Evolutionary conservation across 2,888 invertebrate species (phyloP).

Genomic region (Mechanitis messenoides): DNA sequence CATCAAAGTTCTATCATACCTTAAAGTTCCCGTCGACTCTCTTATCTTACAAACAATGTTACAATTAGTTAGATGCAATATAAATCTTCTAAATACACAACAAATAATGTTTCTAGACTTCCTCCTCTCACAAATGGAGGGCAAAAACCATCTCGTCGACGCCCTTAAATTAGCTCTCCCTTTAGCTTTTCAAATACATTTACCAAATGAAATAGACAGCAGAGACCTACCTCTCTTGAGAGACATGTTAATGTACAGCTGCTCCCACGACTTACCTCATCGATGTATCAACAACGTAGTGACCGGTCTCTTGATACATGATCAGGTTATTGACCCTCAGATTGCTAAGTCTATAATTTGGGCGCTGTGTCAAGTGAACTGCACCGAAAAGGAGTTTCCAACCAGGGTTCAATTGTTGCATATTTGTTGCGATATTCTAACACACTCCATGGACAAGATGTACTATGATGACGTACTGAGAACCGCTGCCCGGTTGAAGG

Average conservation of each 20-base stretch:
- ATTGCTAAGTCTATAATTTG: constrained; percentile 73
- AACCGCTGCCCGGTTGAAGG: constrained; percentile 67
- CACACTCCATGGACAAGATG: constrained; percentile 59
- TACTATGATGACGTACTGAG: constrained; percentile 68
- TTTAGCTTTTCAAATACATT: constrained; percentile 79
- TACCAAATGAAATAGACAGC: constrained; percentile 75
- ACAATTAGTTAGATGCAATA: constrained; percentile 77
- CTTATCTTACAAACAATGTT: constrained; percentile 79
- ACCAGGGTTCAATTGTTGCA: constrained; percentile 70
- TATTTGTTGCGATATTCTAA: constrained; percentile 68
- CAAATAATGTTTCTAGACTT: constrained; percentile 80
- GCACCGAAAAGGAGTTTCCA: constrained; percentile 51
- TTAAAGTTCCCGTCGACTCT: constrained; percentile 77
- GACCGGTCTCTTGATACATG: constrained; percentile 64
- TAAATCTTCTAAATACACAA: constrained; percentile 77
- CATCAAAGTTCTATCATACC: constrained; percentile 74
- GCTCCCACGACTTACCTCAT: constrained; percentile 67
- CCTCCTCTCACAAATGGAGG: constrained; percentile 68
- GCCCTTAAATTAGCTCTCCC: constrained; percentile 81
- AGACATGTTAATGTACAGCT: constrained; percentile 74
- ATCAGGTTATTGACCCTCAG: constrained; percentile 58
- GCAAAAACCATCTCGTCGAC: constrained; percentile 75
- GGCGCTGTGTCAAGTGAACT: constrained; percentile 72
- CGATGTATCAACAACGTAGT: constrained; percentile 72
- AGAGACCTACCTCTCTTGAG: constrained; percentile 68